These are phyloP conservation scores for Corvus cornix DNA, from an alignment of 2,113 vertebrate genomes.

Conservation along the genomic window DNA sequence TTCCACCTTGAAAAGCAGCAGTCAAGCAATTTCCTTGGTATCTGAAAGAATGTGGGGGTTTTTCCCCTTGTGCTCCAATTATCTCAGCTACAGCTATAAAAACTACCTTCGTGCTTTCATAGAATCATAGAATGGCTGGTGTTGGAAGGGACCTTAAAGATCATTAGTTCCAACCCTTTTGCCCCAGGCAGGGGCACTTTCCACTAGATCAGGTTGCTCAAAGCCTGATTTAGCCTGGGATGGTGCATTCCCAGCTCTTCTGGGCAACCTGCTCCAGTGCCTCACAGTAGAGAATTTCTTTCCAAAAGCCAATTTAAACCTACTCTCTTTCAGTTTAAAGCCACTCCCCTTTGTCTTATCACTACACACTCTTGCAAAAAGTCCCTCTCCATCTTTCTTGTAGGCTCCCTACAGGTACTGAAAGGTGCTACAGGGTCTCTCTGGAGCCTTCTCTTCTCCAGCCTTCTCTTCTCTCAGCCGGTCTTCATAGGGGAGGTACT, in stretches of 20 bases:
- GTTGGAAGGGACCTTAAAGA: neutral
- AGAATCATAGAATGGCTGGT: neutral
- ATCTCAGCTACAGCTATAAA: neutral
- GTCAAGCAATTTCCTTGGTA: neutral
- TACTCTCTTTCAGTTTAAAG: neutral
- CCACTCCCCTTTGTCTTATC: fast-evolving
- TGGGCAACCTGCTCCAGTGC: neutral
- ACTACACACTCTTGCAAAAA: too few relatives aligned
- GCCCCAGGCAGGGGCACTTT: neutral
- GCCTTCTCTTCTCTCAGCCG: neutral
- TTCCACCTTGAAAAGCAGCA: neutral
- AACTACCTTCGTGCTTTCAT: neutral
- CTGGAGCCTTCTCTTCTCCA: neutral
- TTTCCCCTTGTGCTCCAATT: neutral
- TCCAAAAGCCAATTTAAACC: neutral
- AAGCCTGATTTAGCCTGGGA: neutral
- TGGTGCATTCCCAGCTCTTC: too few relatives aligned
- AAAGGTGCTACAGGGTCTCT: neutral
- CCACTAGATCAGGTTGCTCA: neutral
- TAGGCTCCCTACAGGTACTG: neutral
- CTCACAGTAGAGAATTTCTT: neutral
- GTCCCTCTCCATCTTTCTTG: neutral
- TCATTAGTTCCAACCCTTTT: neutral
- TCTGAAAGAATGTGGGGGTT: neutral
- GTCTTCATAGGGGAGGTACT: neutral